Evolutionary conservation across 2,888 invertebrate species (phyloP).

Genomic region (Drosophila austrosaltans): DNA sequence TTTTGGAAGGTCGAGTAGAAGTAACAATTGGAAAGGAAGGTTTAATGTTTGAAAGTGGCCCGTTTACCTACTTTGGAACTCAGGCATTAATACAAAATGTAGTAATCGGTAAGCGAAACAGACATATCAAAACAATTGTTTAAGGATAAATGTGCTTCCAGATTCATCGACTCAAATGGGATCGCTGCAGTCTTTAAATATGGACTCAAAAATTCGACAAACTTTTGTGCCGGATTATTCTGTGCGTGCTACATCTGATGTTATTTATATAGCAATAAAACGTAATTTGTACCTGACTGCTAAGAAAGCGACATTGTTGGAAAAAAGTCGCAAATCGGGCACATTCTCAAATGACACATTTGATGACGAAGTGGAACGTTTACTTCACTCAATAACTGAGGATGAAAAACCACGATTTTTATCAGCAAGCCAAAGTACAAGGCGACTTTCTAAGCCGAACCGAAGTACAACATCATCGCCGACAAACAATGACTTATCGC

Average conservation of each 20-base stretch:
- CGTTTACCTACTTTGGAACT: slow-evolving; percentile 97
- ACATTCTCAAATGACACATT: slow-evolving; percentile 87
- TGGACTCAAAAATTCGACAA: slow-evolving; percentile 90
- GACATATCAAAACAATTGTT: neutral
- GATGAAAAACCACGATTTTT: slow-evolving; percentile 85
- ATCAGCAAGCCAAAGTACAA: slow-evolving; percentile 56
- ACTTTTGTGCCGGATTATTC: slow-evolving; percentile 97
- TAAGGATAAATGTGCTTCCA: slow-evolving; percentile 35
- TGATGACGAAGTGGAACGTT: slow-evolving; percentile 94
- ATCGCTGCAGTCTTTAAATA: slow-evolving; percentile 92
- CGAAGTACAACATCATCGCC: slow-evolving; percentile 79
- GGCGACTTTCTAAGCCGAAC: slow-evolving; percentile 56
- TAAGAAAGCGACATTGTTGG: slow-evolving; percentile 93
- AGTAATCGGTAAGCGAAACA: slow-evolving; percentile 86
- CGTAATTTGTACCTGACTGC: slow-evolving; percentile 95
- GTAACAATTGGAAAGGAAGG: slow-evolving; percentile 97
- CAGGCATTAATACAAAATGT: slow-evolving; percentile 93
- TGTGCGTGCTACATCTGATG: slow-evolving; percentile 92
- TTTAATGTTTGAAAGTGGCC: slow-evolving; percentile 97
- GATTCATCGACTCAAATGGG: slow-evolving; percentile 86
- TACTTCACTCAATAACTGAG: slow-evolving; percentile 90
- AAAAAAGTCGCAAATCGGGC: slow-evolving; percentile 88
- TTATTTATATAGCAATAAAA: slow-evolving; percentile 93
- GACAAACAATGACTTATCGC: slow-evolving; percentile 77
- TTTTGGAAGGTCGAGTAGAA: slow-evolving; percentile 97